Conservation (phyloP, 2,113 vertebrate species). For the Mola mola region DNA sequence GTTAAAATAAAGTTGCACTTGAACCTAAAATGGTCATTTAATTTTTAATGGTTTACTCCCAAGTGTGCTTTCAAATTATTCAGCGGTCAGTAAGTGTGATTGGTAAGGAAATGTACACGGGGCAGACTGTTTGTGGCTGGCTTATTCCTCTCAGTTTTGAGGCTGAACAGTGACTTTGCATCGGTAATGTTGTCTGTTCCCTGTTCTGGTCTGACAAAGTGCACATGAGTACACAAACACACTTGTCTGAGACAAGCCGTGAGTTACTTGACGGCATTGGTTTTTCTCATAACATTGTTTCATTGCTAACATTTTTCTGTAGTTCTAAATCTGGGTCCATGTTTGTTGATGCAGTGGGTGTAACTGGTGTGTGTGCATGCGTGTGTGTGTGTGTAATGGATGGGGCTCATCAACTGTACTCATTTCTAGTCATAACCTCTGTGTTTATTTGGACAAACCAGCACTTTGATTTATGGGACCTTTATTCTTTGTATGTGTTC, state of each 20-base stretch:
- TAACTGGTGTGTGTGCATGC: slow-evolving; percentile 27
- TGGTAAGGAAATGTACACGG: slow-evolving; percentile 52
- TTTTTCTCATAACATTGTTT: slow-evolving; percentile 71
- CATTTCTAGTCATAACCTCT: slow-evolving; percentile 38
- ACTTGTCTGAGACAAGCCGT: slow-evolving; percentile 26
- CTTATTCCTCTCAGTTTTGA: slow-evolving; percentile 27
- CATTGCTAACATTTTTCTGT: slow-evolving; percentile 73
- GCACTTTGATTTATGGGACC: slow-evolving; percentile 53
- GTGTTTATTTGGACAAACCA: slow-evolving; percentile 58
- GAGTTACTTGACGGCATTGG: slow-evolving; percentile 39
- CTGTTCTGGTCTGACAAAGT: slow-evolving; percentile 34
- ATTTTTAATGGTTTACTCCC: slow-evolving; percentile 63
- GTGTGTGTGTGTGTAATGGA: background rate
- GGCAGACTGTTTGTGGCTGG: slow-evolving; percentile 45
- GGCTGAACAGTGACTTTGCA: slow-evolving; percentile 52
- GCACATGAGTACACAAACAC: slow-evolving; percentile 4
- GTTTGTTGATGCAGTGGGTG: slow-evolving; percentile 72
- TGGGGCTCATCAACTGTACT: slow-evolving; percentile 25
- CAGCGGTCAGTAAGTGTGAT: slow-evolving; percentile 61
- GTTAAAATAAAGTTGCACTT: slow-evolving; percentile 66
- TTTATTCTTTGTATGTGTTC: slow-evolving; percentile 28
- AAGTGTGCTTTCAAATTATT: slow-evolving; percentile 60
- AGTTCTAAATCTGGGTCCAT: slow-evolving; percentile 69
- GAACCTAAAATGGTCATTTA: slow-evolving; percentile 64
- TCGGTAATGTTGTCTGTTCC: slow-evolving; percentile 22